Conservation (phyloP, 2,113 vertebrate genomes). For the Aegypius monachus region DNA sequence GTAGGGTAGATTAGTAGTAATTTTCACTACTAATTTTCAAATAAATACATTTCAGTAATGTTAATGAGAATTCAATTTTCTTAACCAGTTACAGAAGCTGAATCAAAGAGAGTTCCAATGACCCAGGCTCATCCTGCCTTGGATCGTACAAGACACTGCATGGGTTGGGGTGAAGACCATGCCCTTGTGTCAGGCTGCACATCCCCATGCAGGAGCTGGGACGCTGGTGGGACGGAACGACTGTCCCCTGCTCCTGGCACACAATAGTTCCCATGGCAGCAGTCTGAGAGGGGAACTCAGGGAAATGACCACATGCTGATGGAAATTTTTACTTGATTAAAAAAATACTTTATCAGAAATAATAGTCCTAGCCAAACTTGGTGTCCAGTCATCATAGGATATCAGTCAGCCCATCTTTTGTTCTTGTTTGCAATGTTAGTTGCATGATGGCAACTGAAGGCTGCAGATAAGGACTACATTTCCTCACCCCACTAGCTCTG, state of each 20-base stretch:
- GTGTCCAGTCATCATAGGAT: fast-evolving
- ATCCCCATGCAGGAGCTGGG: not conserved
- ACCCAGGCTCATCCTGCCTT: not conserved
- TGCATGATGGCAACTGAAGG: not conserved
- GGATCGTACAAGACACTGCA: fast-evolving
- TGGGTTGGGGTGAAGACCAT: not conserved
- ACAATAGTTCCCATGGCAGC: not conserved
- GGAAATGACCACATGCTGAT: not conserved
- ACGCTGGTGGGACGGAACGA: not conserved
- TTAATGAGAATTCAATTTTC: not conserved
- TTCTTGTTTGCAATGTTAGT: not conserved
- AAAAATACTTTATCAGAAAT: not conserved
- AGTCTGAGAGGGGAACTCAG: not conserved
- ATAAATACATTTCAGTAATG: not conserved
- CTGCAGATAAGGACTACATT: not conserved
- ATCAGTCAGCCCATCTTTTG: not conserved
- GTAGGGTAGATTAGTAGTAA: not conserved
- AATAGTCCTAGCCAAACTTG: not conserved
- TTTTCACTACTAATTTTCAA: not conserved
- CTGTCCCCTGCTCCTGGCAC: not conserved
- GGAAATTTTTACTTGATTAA: not conserved
- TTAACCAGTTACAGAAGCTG: not conserved
- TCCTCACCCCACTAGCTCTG: not conserved
- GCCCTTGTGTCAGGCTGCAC: not conserved
- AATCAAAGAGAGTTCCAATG: not conserved